Percentiles rank a stretch among this genome's conserved stretches.
These are phyloP conservation scores for Mactra quadrangularis DNA, from an alignment of 1,140 invertebrate genomes.

Conservation along the genomic window DNA sequence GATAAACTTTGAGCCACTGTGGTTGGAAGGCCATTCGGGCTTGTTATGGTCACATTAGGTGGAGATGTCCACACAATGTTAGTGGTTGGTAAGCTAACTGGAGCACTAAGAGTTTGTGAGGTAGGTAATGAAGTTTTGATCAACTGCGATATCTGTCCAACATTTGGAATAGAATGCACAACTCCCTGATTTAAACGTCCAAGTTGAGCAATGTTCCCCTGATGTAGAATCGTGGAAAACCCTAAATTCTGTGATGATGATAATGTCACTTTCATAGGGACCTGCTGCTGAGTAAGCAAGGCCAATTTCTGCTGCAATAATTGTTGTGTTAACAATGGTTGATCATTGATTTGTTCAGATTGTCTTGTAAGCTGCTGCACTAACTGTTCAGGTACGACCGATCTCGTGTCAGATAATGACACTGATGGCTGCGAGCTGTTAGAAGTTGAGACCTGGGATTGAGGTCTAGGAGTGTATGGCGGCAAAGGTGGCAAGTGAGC, in stretches of 20 bases:
- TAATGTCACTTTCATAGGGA: constrained; percentile 17
- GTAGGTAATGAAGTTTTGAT: constrained; percentile 36
- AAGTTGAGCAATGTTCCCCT: constrained; percentile 40
- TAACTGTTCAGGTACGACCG: constrained; percentile 4
- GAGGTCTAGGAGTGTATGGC: constrained; percentile 42
- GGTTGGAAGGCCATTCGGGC: constrained; percentile 41
- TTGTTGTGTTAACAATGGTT: constrained; percentile 42
- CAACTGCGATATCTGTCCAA: constrained; percentile 34
- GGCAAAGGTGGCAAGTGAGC: constrained; percentile 42
- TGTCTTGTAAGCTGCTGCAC: constrained; percentile 42
- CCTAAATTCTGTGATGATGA: constrained; percentile 39
- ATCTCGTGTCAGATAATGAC: not conserved
- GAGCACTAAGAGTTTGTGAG: constrained; percentile 23
- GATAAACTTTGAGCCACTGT: constrained; percentile 3
- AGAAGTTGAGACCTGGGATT: not conserved
- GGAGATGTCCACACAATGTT: constrained; percentile 57
- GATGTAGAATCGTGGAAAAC: constrained; percentile 40
- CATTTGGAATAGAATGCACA: constrained; percentile 29
- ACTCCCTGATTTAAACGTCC: constrained; percentile 18
- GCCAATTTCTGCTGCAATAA: constrained; percentile 33
- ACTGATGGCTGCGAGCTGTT: not conserved
- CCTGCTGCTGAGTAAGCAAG: constrained; percentile 8
- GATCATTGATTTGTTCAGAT: constrained; percentile 32
- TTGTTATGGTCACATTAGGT: constrained; percentile 49
- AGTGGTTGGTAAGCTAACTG: constrained; percentile 18